phyloP scores from a whole-genome alignment of 2,888 invertebrate genomes.

The Hypselothyrea guttata region DNA sequence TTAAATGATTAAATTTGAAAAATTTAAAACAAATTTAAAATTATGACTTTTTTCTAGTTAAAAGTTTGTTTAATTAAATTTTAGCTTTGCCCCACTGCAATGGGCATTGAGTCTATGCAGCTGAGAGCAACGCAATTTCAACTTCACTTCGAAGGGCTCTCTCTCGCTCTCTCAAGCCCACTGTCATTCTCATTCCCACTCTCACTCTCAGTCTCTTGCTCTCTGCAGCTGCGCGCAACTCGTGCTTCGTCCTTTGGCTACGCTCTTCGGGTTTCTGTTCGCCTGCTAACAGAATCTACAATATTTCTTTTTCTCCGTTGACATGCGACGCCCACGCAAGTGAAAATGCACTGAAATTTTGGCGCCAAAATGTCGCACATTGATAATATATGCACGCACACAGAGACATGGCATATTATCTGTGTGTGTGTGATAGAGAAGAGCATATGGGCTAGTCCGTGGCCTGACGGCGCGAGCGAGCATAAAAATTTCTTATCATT shows the following conservation, averaged over 20 bases:
- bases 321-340: conserved; percentile 78
- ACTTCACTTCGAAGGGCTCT: not conserved
- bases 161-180: not conserved
- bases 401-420: conserved; percentile 1
- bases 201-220: conserved; percentile 15
- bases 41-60: too few species aligned
- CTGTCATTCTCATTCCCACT: not conserved
- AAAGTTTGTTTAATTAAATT: too few species aligned
- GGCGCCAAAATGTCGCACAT: conserved; percentile 55
- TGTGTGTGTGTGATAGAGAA: conserved; percentile 11
- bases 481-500: conserved; percentile 81
- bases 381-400: conserved; percentile 58
- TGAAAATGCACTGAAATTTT: conserved; percentile 24
- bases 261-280: conserved; percentile 48
- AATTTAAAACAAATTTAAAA: too few species aligned
- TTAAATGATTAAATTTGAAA: too few species aligned
- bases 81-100: conserved; percentile 3
- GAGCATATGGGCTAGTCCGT: too few species aligned
- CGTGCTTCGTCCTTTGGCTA: conserved; percentile 18
- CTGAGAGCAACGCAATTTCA: conserved; percentile 1
- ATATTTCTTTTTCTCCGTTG: conserved; percentile 79
- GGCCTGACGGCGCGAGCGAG: conserved; percentile 45
- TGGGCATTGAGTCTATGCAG: not conserved
- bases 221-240: conserved; percentile 52
- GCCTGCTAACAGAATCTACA: conserved; percentile 79